phyloP scores from a whole-genome alignment of 2,797 vertebrate species.

The Oreonectes daqikongensis region DNA sequence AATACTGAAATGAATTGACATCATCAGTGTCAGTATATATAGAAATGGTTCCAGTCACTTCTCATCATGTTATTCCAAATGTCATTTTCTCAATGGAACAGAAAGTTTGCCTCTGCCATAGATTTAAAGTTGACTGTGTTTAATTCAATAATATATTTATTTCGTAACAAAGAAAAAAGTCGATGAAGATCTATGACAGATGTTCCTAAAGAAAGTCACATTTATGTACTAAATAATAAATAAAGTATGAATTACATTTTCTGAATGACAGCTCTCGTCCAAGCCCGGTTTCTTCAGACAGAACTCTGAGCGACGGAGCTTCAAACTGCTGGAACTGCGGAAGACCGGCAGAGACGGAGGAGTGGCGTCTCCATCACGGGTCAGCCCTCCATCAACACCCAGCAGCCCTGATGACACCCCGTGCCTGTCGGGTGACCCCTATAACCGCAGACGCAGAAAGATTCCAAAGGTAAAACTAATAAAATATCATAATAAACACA shows the following conservation, averaged over 20 bases:
- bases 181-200: too few species aligned
- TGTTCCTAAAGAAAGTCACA: too few species aligned
- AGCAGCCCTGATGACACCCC: conserved; percentile 96
- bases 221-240: too few species aligned
- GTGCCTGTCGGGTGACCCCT: conserved; percentile 89
- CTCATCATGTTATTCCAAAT: too few species aligned
- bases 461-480: conserved; percentile 85
- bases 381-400: conserved; percentile 94
- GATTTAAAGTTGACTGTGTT: too few species aligned
- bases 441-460: conserved; percentile 90
- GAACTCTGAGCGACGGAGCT: conserved; percentile 89
- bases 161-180: too few species aligned
- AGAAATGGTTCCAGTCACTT: too few species aligned
- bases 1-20: too few species aligned
- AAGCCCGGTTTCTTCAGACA: conserved; percentile 87
- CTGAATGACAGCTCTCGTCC: conserved; percentile 65
- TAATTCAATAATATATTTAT: too few species aligned
- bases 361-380: conserved; percentile 82
- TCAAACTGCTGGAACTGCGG: conserved; percentile 89
- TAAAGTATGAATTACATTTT: not conserved
- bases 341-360: conserved; percentile 87
- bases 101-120: too few species aligned
- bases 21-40: too few species aligned
- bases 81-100: too few species aligned
- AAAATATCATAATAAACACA: not conserved